Evolutionary conservation across 2,797 vertebrate genomes (phyloP).

Genomic region (Microctenopoma stevenorrisi): DNA sequence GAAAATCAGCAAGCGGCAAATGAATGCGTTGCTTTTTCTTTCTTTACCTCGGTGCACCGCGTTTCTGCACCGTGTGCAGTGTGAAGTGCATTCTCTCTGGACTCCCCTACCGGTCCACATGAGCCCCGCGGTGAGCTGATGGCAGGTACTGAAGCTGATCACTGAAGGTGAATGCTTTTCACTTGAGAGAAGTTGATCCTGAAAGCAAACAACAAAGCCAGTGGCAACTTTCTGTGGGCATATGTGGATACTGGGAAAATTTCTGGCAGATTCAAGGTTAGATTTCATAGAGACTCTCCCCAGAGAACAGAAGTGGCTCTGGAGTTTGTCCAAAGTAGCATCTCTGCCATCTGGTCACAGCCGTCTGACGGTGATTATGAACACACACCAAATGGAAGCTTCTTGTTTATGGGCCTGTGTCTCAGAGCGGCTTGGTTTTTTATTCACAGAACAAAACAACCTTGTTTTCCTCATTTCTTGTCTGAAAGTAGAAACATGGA

Average conservation of each 20-base stretch:
- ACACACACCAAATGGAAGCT: conserved; percentile 62
- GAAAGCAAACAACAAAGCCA: conserved; percentile 60
- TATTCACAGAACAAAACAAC: conserved; percentile 48
- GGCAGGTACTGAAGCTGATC: conserved; percentile 60
- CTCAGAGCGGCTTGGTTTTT: conserved; percentile 49
- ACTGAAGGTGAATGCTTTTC: conserved; percentile 63
- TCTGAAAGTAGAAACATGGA: conserved; percentile 35
- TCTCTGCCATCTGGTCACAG: conserved; percentile 79
- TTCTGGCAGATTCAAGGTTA: conserved; percentile 72
- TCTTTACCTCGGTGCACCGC: background rate
- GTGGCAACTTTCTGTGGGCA: conserved; percentile 46
- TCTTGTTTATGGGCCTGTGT: conserved; percentile 52
- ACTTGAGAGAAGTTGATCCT: conserved; percentile 48
- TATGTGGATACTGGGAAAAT: conserved; percentile 43
- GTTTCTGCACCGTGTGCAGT: conserved; percentile 18
- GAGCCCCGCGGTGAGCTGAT: conserved; percentile 37
- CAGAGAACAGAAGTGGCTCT: conserved; percentile 67
- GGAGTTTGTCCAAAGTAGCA: conserved; percentile 73
- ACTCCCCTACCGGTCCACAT: conserved; percentile 28
- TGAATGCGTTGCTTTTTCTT: conserved; percentile 18
- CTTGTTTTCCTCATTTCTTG: conserved; percentile 41
- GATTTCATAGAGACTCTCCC: conserved; percentile 61
- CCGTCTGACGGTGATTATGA: conserved; percentile 68
- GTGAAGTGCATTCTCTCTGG: conserved; percentile 25
- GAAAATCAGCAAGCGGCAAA: conserved; percentile 23